These are phyloP conservation scores for Acanthopleura granulata DNA, from an alignment of 2,888 invertebrate genomes.

Conservation along the genomic window DNA sequence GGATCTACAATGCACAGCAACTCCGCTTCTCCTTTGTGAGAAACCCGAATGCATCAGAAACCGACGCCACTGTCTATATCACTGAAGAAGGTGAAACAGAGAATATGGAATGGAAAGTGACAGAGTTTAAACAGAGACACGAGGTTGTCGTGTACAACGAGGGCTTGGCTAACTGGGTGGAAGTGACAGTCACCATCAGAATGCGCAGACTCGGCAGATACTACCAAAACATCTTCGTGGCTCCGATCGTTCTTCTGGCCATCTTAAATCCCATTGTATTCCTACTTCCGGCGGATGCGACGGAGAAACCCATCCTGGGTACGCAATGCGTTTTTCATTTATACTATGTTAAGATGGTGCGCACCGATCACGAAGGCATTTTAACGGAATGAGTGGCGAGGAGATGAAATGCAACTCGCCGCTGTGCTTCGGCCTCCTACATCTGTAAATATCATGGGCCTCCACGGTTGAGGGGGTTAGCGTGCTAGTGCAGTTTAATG, in stretches of 20 bases:
- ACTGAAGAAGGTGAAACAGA: neutral
- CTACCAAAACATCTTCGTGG: constrained; percentile 5
- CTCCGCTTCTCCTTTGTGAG: neutral
- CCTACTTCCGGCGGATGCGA: constrained; percentile 10
- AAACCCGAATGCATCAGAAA: neutral
- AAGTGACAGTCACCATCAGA: constrained; percentile 1
- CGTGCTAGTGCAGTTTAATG: too few relatives aligned
- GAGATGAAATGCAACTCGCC: too few relatives aligned
- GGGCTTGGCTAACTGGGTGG: neutral
- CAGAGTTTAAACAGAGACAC: neutral
- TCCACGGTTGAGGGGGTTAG: too few relatives aligned
- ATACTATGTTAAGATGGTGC: too few relatives aligned
- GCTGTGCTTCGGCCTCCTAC: too few relatives aligned
- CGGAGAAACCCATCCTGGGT: constrained; percentile 16
- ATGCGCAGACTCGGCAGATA: constrained; percentile 8
- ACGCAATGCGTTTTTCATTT: neutral
- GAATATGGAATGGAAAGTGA: neutral
- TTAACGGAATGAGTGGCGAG: too few relatives aligned
- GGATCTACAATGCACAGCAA: neutral
- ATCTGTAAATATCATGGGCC: too few relatives aligned
- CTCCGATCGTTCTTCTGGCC: constrained; percentile 3
- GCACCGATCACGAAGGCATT: too few relatives aligned
- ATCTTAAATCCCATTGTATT: constrained; percentile 2
- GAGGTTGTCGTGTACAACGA: neutral
- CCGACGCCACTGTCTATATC: neutral